A percentile compares a stretch with the other conserved stretches of the same genome.
Conservation (phyloP, 2,797 vertebrate genomes). For the Gymnoscopelus microlampas region DNA sequence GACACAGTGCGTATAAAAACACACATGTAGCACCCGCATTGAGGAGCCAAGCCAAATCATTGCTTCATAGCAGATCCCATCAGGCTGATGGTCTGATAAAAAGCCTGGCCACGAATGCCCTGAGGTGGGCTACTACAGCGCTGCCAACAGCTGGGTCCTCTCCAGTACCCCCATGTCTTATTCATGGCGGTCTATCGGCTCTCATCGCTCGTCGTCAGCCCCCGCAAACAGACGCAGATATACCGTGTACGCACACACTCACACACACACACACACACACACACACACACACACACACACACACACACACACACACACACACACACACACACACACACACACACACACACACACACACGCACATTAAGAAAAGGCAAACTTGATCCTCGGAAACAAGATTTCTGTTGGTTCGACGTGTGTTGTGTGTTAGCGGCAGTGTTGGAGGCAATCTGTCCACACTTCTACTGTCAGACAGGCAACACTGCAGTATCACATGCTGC, state of each 20-base stretch:
- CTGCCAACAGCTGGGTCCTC: slow-evolving; percentile 72
- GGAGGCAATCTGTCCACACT: not conserved
- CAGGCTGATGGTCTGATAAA: slow-evolving; percentile 56
- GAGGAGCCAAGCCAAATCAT: slow-evolving; percentile 47
- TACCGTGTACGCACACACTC: slow-evolving; percentile 1
- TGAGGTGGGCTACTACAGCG: slow-evolving; percentile 50
- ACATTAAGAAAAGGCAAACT: slow-evolving; percentile 41
- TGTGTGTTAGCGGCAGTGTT: slow-evolving; percentile 32
- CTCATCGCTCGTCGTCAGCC: slow-evolving; percentile 68
- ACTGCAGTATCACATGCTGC: no score
- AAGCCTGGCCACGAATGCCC: slow-evolving; percentile 50
- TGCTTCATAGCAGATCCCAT: slow-evolving; percentile 54
- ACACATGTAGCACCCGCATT: slow-evolving; percentile 22
- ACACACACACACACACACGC: slow-evolving; percentile 16
- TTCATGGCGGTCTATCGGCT: slow-evolving; percentile 66
- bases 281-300: not conserved
- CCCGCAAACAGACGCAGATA: slow-evolving; percentile 38
- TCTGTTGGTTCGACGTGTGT: slow-evolving; percentile 47
- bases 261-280: not conserved
- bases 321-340: slow-evolving; percentile 23
- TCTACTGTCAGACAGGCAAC: no score
- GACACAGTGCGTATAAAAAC: slow-evolving; percentile 34
- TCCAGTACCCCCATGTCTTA: slow-evolving; percentile 70
- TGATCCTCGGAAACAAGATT: slow-evolving; percentile 58
- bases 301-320: not conserved